Base-by-base conservation (phyloP, 1,140 invertebrate species). In the Leguminivora glycinivorella region DNA sequence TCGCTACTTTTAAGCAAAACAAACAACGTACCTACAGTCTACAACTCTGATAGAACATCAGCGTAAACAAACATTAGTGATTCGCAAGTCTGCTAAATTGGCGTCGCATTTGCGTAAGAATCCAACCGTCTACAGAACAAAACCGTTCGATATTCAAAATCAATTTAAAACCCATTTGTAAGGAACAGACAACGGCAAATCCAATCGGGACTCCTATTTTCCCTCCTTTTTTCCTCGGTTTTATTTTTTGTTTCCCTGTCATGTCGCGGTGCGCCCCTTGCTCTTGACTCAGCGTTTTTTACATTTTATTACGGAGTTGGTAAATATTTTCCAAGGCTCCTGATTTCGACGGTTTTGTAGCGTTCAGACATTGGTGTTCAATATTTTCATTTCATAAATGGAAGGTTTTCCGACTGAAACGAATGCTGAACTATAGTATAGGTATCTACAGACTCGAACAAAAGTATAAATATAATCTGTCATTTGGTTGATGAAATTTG, bases 121-220 rank as follows among this genome's bases (percentile, higher is more conserved):
- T 22, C 47, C 17, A 52, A 43, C 40, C 47, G 47, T 52, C 47
- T 52, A 22, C 47, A 52, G 81, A 83, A 81, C 77, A 76, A 85
- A 85, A 84, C 77, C 81, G 78, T 84, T 88, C 81, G 75, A 88
- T 88, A 89, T 89, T 87, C 83, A 88, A 87, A 89, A 89, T 86
- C 87, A 88, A 89, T 89, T 89, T 88, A 84, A 89, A 91, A 88
- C 78, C 83, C 84, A 90, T 90, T 90, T 88, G 87, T 85, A 88
- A 89, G 86, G 84, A 88, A 89, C 87, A 91, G 87, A 89, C 89
- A 91, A 88, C 84, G 83, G 86, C 83, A 89, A 91, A 89, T 89
- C 82, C 86, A 89, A 89, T 89, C 86, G 87, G 79, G 81, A 81
- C 82, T 84, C 72, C 83, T 79, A 85, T 88, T 85, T 90, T 87